These are phyloP conservation scores for Aptenodytes forsteri DNA, from an alignment of 2,113 vertebrate species.

Conservation along the genomic window DNA sequence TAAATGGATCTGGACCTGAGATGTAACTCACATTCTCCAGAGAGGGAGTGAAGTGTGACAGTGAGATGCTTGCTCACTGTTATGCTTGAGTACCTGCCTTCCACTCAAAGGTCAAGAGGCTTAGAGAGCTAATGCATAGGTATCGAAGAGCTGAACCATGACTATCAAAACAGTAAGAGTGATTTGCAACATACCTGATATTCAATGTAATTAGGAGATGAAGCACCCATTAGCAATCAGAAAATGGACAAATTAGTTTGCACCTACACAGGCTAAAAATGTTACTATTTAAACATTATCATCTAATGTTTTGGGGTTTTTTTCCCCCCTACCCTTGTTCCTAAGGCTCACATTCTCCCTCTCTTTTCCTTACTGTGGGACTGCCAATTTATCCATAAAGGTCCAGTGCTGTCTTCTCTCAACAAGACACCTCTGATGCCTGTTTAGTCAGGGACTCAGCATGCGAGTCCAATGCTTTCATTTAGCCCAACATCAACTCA, in stretches of 20 bases:
- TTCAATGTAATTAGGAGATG: slow-evolving; percentile 82
- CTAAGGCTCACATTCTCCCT: neutral
- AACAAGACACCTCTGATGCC: neutral
- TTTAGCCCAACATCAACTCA: neutral
- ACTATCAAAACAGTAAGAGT: neutral
- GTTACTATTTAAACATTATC: neutral
- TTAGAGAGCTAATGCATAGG: neutral
- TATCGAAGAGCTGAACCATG: neutral
- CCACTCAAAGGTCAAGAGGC: neutral
- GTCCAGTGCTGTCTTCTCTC: neutral
- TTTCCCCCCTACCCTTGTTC: neutral
- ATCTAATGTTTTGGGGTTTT: neutral
- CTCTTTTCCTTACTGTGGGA: neutral
- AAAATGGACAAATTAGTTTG: slow-evolving; percentile 80
- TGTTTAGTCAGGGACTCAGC: neutral
- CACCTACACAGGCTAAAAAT: slow-evolving; percentile 72
- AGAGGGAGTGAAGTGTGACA: neutral
- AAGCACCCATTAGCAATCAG: slow-evolving; percentile 85
- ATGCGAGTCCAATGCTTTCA: neutral
- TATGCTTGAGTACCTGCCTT: neutral
- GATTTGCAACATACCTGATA: slow-evolving; percentile 70
- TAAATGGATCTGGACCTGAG: neutral
- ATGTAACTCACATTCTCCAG: neutral
- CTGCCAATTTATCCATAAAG: neutral
- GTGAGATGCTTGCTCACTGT: neutral